Percentiles rank a stretch among this genome's conserved stretches.
Conservation (phyloP, 2,888 invertebrate species). For the Parnassius smintheus region DNA sequence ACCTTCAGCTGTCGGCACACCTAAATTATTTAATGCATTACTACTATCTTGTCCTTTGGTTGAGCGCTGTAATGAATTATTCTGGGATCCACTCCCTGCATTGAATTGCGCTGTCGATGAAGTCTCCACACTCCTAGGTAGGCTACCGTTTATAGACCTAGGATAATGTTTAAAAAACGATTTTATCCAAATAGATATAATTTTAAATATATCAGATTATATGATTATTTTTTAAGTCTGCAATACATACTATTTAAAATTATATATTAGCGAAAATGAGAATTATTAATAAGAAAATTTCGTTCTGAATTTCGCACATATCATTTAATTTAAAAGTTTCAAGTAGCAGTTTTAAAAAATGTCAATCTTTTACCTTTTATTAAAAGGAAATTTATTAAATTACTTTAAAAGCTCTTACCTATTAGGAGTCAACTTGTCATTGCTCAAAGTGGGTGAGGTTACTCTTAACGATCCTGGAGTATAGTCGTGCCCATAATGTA, state of each 20-base stretch:
- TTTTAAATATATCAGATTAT: too few species aligned
- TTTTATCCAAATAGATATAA: neutral
- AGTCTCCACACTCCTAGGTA: conserved; percentile 69
- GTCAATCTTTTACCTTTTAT: too few species aligned
- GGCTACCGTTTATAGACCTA: conserved; percentile 71
- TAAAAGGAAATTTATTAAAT: neutral
- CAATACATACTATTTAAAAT: too few species aligned
- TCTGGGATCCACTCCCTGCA: conserved; percentile 59
- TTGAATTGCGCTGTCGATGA: conserved; percentile 66
- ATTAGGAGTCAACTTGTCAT: conserved; percentile 71
- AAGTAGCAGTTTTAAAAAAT: too few species aligned
- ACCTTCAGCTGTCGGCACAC: conserved; percentile 64
- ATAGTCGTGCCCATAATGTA: conserved; percentile 93
- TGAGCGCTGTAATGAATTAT: conserved; percentile 65
- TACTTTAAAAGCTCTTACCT: conserved; percentile 50
- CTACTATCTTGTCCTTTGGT: conserved; percentile 68
- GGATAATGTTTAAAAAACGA: neutral
- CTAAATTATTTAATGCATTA: conserved; percentile 64
- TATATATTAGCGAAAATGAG: too few species aligned
- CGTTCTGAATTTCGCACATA: too few species aligned
- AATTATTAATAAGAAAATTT: too few species aligned
- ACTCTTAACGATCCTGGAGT: conserved; percentile 88
- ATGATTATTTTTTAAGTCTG: too few species aligned
- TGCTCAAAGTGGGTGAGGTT: conserved; percentile 74
- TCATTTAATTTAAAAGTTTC: too few species aligned